Evolutionary conservation across 2,888 invertebrate genomes (phyloP), one percentile per base, ranked within the genome.

Genomic region (Allacma fusca): DNA sequence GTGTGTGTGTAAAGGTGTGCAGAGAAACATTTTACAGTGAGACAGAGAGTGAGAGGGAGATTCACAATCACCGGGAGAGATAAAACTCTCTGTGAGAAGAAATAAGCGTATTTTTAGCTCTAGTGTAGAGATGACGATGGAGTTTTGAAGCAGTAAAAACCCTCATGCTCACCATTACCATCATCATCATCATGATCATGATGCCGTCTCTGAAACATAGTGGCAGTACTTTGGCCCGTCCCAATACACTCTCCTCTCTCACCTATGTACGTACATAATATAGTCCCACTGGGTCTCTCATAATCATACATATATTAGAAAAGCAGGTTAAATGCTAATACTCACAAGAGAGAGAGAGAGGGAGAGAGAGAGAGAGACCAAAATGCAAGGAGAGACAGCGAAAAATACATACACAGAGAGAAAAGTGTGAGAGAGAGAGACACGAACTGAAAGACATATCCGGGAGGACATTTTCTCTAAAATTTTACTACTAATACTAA

Each of bases 71-170:
- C 34, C 34, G 34, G 34, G 34, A 34, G 34, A 34, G 34, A 34
- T 34, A 34, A 34, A 34, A 34, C 34, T 34, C 34, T 34, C 34
- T 9, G 34, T 34, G 9, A n/a, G n/a, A 9, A 34, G 34, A 34
- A 34, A 9, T 7, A 34, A 34, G 34, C 34, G 34, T 34, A 34
- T 34, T 34, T 34, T 34, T 34, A 34, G 34, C 34, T 34, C 34
- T 34, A 34, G n/a, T 34, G 34, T 34, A 34, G 44, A 69, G 43
- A 74, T 74, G 74, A 65, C 44, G 74, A 65, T 74, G 21, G 29
- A 74, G 29, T 57, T 43, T n/a, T 23, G 2, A 62, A 68, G 40
- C 68, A 21, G 34, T 68, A 40, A 68, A 68, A 68, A 68, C 68
- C 68, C 40, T 68, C 40, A 40, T 21, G 34, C 34, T 40, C 40